Evolutionary conservation across 1,140 invertebrate genomes (phyloP).

Genomic region (Adoxophyes honmai): DNA sequence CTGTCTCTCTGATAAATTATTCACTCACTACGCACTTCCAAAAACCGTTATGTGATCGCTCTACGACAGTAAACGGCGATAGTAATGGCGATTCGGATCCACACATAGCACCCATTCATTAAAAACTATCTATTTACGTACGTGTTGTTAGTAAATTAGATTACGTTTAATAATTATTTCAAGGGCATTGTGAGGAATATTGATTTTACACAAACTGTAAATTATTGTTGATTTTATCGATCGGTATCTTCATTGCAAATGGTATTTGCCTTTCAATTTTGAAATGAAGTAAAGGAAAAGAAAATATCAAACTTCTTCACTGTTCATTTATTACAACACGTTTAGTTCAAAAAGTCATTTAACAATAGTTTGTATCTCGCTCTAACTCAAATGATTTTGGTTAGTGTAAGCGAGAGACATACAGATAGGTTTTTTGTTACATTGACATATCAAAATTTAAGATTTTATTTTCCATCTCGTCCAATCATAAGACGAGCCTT

Average conservation of each 20-base stretch:
- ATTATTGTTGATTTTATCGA: constrained; percentile 3
- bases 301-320: constrained; percentile 10
- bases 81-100: constrained; percentile 49
- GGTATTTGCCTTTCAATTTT: constrained; percentile 6
- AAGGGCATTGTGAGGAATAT: constrained; percentile 6
- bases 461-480: background rate
- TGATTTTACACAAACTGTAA: constrained; percentile 4
- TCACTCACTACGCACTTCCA: constrained; percentile 22
- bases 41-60: constrained; percentile 14
- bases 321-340: background rate
- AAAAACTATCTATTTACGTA: constrained; percentile 10
- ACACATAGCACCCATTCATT: constrained; percentile 14
- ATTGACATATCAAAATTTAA: constrained; percentile 10
- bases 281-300: constrained; percentile 6
- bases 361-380: background rate
- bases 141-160: constrained; percentile 11
- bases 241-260: constrained; percentile 7
- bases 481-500: constrained; percentile 12
- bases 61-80: constrained; percentile 24
- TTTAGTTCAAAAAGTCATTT: background rate
- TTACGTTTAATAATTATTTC: constrained; percentile 2
- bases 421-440: background rate
- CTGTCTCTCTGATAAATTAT: constrained; percentile 23
- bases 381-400: background rate
- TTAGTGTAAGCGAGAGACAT: background rate